Evolutionary conservation across 2,888 invertebrate species (phyloP).

Genomic region (Meta bourneti): DNA sequence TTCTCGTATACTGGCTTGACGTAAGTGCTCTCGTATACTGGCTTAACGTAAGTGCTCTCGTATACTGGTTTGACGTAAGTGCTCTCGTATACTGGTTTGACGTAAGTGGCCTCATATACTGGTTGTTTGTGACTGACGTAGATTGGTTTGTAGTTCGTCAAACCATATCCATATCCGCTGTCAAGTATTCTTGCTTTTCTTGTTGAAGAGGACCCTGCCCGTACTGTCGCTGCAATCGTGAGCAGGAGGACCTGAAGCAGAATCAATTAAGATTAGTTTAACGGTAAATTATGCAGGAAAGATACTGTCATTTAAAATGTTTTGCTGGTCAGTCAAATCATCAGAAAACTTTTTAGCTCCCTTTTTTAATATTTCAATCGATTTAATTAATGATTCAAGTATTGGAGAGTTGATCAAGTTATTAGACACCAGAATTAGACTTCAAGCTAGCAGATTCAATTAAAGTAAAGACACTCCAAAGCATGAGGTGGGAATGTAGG

Average conservation of each 20-base stretch:
- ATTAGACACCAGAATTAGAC: no score
- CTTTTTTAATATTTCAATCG: no score
- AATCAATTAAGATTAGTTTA: neutral
- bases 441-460: no score
- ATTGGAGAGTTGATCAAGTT: no score
- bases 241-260: constrained; percentile 39
- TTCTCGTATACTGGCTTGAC: neutral
- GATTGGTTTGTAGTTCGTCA: neutral
- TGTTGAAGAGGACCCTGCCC: neutral
- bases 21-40: neutral
- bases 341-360: no score
- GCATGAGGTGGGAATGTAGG: no score
- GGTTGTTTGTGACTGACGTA: neutral
- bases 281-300: no score
- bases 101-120: neutral
- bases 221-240: constrained; percentile 1
- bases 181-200: neutral
- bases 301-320: no score
- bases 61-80: constrained; percentile 6
- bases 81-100: constrained; percentile 14
- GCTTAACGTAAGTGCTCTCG: neutral
- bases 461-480: no score
- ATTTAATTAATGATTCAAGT: no score
- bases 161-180: constrained; percentile 9
- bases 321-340: no score